Evolutionary conservation across 2,888 invertebrate species (phyloP).

Genomic region (Amphipyra berbera): DNA sequence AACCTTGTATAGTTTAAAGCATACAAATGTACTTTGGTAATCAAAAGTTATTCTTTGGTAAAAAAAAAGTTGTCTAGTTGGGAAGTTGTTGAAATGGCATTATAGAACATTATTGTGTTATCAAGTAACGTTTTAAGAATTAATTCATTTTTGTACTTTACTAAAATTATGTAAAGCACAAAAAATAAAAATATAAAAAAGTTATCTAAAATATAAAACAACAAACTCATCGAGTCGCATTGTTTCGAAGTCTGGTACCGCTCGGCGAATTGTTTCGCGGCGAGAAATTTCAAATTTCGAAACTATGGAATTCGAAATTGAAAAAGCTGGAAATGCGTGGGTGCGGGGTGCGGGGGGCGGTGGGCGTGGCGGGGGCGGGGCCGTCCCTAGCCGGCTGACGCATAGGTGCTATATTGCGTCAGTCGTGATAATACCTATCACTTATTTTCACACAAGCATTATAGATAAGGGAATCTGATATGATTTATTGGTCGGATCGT

Average conservation of each 20-base stretch:
- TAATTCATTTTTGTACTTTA: background rate
- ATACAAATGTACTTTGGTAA: too few relatives aligned
- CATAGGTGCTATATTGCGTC: conserved; percentile 65
- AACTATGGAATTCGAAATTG: conserved; percentile 78
- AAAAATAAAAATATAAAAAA: conserved; percentile 31
- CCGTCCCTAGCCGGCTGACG: conserved; percentile 65
- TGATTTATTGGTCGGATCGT: background rate
- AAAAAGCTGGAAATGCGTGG: conserved; percentile 68
- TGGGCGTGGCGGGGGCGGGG: conserved; percentile 75
- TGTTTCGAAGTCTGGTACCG: conserved; percentile 67
- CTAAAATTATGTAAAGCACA: conserved; percentile 8
- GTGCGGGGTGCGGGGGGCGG: conserved; percentile 67
- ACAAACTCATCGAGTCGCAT: conserved; percentile 62
- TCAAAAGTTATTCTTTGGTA: too few relatives aligned
- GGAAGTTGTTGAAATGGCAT: too few relatives aligned
- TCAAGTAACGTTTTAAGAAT: too few relatives aligned
- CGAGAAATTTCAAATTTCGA: conserved; percentile 78
- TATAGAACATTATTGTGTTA: too few relatives aligned
- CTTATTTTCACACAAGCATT: conserved; percentile 18
- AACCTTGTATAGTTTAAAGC: too few relatives aligned
- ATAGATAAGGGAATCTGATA: background rate
- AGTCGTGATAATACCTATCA: conserved; percentile 44
- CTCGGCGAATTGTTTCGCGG: conserved; percentile 72
- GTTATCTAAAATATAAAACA: conserved; percentile 38
- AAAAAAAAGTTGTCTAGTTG: too few relatives aligned